Conservation (phyloP, 2,888 invertebrate species). For the Mythimna albipuncta region DNA sequence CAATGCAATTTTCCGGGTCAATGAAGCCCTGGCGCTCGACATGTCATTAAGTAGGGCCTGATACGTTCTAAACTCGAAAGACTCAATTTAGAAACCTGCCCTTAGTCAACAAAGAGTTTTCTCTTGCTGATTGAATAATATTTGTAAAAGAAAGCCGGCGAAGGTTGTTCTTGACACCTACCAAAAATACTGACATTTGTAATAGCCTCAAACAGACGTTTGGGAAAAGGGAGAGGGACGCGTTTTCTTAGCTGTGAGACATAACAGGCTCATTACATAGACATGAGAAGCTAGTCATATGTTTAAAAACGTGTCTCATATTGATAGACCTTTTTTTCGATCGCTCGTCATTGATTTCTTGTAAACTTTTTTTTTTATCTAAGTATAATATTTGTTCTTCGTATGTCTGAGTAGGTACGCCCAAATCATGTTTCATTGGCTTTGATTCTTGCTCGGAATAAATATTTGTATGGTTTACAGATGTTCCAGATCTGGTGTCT, state of each 20-base stretch:
- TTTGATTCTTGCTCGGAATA: no score
- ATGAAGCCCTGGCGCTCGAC: no score
- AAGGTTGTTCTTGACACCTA: not conserved
- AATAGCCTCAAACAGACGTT: not conserved
- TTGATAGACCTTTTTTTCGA: not conserved
- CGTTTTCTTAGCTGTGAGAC: not conserved
- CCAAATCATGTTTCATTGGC: constrained; percentile 28
- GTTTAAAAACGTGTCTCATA: constrained; percentile 1
- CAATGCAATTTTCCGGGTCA: no score
- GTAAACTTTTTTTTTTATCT: constrained; percentile 14
- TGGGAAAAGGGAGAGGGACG: not conserved
- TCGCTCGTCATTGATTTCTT: not conserved
- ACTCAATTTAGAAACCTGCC: no score
- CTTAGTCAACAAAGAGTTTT: not conserved
- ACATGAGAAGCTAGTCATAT: not conserved
- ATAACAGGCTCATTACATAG: not conserved
- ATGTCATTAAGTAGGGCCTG: no score
- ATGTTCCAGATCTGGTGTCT: no score
- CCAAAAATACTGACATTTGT: not conserved
- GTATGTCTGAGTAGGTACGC: not conserved
- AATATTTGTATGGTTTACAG: no score
- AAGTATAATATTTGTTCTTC: constrained; percentile 3
- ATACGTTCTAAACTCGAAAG: no score
- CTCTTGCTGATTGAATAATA: not conserved
- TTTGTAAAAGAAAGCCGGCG: no score